Base-by-base conservation (phyloP, 2,113 vertebrate species). In the Apteryx mantelli region DNA sequence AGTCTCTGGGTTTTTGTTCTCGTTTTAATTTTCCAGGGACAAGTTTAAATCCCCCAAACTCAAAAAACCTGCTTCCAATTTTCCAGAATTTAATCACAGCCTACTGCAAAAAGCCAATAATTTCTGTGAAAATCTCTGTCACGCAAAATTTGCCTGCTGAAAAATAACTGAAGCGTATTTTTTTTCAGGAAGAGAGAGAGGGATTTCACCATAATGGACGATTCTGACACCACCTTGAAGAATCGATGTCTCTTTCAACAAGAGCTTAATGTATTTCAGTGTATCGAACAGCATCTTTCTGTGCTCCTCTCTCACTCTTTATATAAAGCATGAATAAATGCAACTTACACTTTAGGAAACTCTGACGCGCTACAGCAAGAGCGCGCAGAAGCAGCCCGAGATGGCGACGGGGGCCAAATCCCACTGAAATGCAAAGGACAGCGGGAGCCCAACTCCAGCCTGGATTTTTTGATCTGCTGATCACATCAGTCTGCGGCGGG, bases 401-500 rank as follows among this genome's bases (percentile, higher is more conserved):
- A 6, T 52, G 32, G 55, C 1, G 6, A 25, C 2, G 3, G 4
- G 4, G 40, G 44, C 71, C 92, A 88, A 74, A 80, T 63, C 65
- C 38, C 75, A 22, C 0, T 11, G 61, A 89, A 69, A 69, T 9
- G 60, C 32, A 17, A 32, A 0, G 1, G 74, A n/a, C 0, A 79
- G 38, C 0, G 0, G 56, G 70, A 36, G 42, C 70, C 40, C 46
- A 36, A 30, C 77, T 63, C 66, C 73, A 96, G 89, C 69, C 38
- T 61, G 22, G 52, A n/a, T 55, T 73, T 78, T 88, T 68, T 93
- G 19, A 88, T 88, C 71, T 91, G 79, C 78, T 91, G 42, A 93
- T 80, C 75, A 61, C 28, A 85, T 56, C 80, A 82, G 68, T 46
- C 66, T 65, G 64, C 58, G 64, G 38, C 1, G 66, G 48, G 13